phyloP scores from a whole-genome alignment of 1,140 invertebrate species.

The Leguminivora glycinivorella region DNA sequence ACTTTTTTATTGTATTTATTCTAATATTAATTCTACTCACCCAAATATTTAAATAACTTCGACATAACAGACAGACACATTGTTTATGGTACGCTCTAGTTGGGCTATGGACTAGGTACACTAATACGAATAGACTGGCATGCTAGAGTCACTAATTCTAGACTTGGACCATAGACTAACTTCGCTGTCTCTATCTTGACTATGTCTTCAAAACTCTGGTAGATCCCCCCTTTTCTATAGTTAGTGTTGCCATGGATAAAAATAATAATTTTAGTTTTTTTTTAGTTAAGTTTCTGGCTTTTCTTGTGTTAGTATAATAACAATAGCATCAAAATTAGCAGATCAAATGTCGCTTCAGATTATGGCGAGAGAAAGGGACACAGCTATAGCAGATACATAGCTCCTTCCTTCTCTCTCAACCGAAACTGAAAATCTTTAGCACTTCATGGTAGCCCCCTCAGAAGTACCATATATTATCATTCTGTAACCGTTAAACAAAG shows the following conservation, averaged over 20 bases:
- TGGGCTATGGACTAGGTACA: conserved; percentile 68
- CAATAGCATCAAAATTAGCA: too few species aligned
- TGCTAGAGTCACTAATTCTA: conserved; percentile 71
- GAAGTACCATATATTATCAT: too few species aligned
- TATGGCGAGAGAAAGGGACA: too few species aligned
- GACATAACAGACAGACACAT: conserved; percentile 31
- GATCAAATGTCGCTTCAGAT: too few species aligned
- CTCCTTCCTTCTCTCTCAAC: too few species aligned
- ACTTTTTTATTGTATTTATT: not conserved
- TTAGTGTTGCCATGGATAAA: conserved; percentile 60
- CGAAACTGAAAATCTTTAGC: too few species aligned
- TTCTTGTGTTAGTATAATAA: conserved; percentile 26
- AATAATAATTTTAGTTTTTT: conserved; percentile 35
- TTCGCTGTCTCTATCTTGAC: conserved; percentile 45
- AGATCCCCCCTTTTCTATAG: conserved; percentile 46
- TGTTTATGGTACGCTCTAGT: conserved; percentile 60
- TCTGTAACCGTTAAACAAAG: too few species aligned
- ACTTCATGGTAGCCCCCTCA: too few species aligned
- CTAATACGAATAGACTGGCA: conserved; percentile 61
- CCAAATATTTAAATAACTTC: not conserved
- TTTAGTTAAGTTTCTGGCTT: conserved; percentile 31
- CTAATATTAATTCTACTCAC: not conserved
- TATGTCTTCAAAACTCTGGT: conserved; percentile 41
- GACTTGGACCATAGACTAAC: conserved; percentile 47
- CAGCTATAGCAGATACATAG: too few species aligned